A percentile compares a stretch with the other conserved stretches of the same genome.
Conservation (phyloP, 2,113 vertebrate genomes). For the Enhydra lutris region DNA sequence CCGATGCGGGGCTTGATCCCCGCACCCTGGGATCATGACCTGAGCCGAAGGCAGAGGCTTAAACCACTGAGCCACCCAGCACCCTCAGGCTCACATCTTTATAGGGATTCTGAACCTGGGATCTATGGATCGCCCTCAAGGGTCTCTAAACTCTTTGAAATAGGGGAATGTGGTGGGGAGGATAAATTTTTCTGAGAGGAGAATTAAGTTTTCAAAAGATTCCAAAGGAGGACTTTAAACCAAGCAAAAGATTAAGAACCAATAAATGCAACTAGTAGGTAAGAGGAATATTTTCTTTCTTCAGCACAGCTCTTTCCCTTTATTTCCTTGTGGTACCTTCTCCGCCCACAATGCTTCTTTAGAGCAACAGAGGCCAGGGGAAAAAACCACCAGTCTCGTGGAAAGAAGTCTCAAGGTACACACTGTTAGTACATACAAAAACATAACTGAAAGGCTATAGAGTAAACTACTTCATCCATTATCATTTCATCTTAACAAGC, state of each 20-base stretch:
- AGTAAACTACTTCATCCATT: neutral
- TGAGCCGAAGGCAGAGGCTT: too few relatives aligned
- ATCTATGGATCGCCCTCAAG: neutral
- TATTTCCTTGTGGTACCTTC: neutral
- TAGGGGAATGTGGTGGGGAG: neutral
- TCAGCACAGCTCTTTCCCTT: neutral
- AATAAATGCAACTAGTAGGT: neutral
- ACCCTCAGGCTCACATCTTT: neutral
- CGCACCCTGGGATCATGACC: too few relatives aligned
- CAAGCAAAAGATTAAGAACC: neutral
- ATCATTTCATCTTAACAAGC: neutral
- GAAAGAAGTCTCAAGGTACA: neutral
- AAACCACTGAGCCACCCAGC: too few relatives aligned
- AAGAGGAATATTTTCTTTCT: neutral
- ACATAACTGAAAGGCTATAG: neutral
- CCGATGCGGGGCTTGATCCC: too few relatives aligned
- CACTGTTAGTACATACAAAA: neutral
- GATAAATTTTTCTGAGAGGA: neutral
- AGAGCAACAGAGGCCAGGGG: neutral
- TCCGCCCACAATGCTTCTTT: neutral
- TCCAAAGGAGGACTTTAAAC: neutral
- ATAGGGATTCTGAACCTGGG: neutral
- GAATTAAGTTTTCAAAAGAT: slow-evolving; percentile 6
- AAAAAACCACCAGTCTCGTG: neutral
- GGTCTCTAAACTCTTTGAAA: neutral